These are phyloP conservation scores for Porites rus DNA, from an alignment of 92 coral and sea anemone species.

Conservation along the genomic window DNA sequence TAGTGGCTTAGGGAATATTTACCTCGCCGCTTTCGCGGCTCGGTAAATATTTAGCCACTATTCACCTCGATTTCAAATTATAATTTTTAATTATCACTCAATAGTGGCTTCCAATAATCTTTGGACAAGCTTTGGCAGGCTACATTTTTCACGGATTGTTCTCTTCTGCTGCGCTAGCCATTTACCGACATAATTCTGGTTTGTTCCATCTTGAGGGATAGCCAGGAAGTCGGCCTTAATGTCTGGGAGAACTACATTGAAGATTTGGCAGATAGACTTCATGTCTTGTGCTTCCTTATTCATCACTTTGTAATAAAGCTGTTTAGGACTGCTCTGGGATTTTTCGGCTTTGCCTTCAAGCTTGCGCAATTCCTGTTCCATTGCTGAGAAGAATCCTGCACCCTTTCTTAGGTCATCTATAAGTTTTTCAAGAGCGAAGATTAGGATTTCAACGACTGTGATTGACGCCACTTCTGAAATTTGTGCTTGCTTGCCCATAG, in stretches of 20 bases:
- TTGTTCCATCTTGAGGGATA: no score
- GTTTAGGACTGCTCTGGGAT: slow-evolving; percentile 15
- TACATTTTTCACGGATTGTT: slow-evolving; percentile 24
- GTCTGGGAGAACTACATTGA: slow-evolving; percentile 33
- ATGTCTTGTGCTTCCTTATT: slow-evolving; percentile 43
- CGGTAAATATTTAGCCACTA: no score
- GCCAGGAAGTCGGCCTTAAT: no score
- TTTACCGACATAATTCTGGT: slow-evolving; percentile 70
- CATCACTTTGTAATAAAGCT: background rate
- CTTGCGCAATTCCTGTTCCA: slow-evolving; percentile 55
- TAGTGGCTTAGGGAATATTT: no score
- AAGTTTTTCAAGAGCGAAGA: slow-evolving; percentile 61
- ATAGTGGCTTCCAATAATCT: background rate
- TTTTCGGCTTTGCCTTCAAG: slow-evolving; percentile 55
- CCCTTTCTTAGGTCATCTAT: slow-evolving; percentile 59
- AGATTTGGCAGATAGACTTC: slow-evolving; percentile 52
- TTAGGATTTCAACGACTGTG: slow-evolving; percentile 40
- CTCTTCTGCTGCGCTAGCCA: slow-evolving; percentile 70
- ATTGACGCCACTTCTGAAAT: slow-evolving; percentile 54
- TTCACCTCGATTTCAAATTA: no score
- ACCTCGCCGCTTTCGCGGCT: no score
- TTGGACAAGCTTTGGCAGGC: background rate
- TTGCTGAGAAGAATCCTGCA: slow-evolving; percentile 69
- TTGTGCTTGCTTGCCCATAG: slow-evolving; percentile 44
- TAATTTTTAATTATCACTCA: background rate